Conservation (phyloP, 2,797 vertebrate species). For the Bothrops alternatus region DNA sequence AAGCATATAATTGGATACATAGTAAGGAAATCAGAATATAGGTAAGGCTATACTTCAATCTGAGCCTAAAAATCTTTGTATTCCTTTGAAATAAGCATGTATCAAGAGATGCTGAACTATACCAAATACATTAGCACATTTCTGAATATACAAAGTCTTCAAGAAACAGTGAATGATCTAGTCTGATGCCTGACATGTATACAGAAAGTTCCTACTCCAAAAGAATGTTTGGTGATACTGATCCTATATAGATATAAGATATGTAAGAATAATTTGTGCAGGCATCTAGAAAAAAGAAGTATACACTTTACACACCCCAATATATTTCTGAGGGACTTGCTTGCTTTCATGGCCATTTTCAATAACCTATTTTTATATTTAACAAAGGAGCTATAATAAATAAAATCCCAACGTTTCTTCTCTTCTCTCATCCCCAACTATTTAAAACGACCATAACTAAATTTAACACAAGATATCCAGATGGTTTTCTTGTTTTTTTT, state of each 20-base stretch:
- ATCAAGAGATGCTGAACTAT: background rate
- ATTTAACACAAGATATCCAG: rapidly evolving
- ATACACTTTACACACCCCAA: background rate
- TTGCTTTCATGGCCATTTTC: constrained; percentile 19
- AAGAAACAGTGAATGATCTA: background rate
- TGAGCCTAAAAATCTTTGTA: background rate
- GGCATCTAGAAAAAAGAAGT: background rate
- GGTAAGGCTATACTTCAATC: background rate
- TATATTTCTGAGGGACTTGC: background rate
- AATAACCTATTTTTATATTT: background rate
- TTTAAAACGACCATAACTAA: constrained; percentile 9
- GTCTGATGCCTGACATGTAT: background rate
- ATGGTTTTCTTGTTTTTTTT: constrained; percentile 32
- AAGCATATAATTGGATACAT: rapidly evolving
- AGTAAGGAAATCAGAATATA: background rate
- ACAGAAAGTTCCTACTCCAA: background rate
- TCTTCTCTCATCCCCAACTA: too few relatives aligned
- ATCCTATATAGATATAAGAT: background rate
- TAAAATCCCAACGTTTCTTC: background rate
- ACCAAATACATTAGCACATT: background rate
- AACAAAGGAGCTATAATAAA: background rate
- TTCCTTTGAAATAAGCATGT: background rate
- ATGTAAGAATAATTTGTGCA: background rate
- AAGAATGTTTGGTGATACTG: background rate
- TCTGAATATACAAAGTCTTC: background rate